phyloP scores from a whole-genome alignment of 2,113 vertebrate genomes.

The Pseudolaguvia tuberculata region DNA sequence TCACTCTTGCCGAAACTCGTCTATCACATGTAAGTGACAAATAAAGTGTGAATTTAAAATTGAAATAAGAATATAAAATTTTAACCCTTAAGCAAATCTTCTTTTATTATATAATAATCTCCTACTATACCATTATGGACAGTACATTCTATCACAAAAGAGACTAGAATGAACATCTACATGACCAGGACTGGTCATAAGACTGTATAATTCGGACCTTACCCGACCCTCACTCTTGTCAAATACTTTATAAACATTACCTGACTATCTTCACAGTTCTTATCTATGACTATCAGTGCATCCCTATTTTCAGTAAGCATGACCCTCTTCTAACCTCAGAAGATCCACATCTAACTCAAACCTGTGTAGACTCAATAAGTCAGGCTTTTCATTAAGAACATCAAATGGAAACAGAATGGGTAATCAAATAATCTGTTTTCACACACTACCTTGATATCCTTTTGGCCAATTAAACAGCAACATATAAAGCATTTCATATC shows the following conservation, averaged over 20 bases:
- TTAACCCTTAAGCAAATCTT: too few species aligned
- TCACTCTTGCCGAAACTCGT: too few species aligned
- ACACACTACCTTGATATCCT: not conserved
- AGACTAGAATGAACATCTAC: not conserved
- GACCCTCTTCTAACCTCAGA: conserved; percentile 51
- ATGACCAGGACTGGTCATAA: conserved; percentile 29
- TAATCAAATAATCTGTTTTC: conserved; percentile 3
- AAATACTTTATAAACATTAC: conserved; percentile 59
- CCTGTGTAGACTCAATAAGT: conserved; percentile 28
- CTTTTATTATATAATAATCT: too few species aligned
- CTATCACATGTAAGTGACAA: too few species aligned
- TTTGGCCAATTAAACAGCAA: not conserved
- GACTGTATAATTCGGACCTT: conserved; percentile 44
- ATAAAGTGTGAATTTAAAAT: too few species aligned
- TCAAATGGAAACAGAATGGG: not conserved
- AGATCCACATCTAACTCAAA: conserved; percentile 35
- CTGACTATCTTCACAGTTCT: conserved; percentile 46
- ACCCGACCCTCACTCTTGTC: conserved; percentile 52
- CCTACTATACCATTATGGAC: not conserved
- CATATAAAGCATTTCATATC: not conserved
- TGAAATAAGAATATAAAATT: too few species aligned
- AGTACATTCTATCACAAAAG: not conserved
- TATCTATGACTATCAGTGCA: conserved; percentile 41
- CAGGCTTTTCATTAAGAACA: conserved; percentile 29
- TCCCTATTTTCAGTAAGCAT: conserved; percentile 55